Conservation (phyloP, 2,113 vertebrate genomes). For the Lycaon pictus region DNA sequence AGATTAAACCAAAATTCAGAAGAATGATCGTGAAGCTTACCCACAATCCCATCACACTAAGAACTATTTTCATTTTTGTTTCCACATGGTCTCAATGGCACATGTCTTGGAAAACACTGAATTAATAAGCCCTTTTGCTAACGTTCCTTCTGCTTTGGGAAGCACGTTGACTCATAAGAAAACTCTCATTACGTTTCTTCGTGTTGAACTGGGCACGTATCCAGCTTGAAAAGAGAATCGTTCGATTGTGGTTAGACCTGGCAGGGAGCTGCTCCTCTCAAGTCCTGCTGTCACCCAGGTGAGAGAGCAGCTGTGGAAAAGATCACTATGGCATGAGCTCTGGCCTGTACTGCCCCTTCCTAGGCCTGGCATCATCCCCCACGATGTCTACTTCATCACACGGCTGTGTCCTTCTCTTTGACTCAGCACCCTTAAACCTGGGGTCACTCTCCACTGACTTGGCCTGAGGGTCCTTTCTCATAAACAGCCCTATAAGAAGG, state of each 20-base stretch:
- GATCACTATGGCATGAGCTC: fast-evolving
- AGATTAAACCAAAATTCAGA: not conserved
- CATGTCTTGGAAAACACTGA: not conserved
- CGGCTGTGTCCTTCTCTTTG: not conserved
- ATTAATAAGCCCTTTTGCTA: not conserved
- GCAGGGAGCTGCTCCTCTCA: not conserved
- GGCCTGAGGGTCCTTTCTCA: not conserved
- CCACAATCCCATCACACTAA: not conserved
- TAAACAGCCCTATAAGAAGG: not conserved
- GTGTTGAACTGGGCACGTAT: not conserved
- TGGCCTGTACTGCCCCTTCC: not conserved
- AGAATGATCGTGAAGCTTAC: not conserved
- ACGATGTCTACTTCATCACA: fast-evolving
- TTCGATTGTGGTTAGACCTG: not conserved
- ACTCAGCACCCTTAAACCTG: not conserved
- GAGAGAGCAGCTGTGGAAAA: too few relatives aligned
- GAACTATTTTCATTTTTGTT: not conserved
- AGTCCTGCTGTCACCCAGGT: not conserved
- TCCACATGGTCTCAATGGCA: not conserved
- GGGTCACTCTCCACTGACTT: not conserved
- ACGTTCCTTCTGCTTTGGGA: not conserved
- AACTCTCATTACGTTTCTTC: not conserved
- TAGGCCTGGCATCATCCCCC: fast-evolving
- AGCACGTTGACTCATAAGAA: not conserved
- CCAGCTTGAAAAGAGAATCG: not conserved